A percentile compares a stretch with the other conserved stretches of the same genome.
phyloP scores from a whole-genome alignment of 2,113 vertebrate species.

The Syngnathus typhle region DNA sequence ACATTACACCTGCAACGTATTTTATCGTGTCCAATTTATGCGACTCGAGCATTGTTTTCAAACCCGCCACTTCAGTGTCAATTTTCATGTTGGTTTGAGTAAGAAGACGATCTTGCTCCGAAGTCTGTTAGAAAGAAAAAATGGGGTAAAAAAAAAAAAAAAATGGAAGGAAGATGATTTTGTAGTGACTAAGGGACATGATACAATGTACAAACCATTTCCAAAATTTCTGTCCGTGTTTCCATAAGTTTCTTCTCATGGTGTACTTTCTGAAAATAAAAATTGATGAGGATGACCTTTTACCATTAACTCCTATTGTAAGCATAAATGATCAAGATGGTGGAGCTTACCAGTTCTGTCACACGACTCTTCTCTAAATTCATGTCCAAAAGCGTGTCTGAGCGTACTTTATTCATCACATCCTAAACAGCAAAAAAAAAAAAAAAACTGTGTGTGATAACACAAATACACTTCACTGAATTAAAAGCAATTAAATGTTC shows the following conservation, averaged over 20 bases:
- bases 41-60: constrained; percentile 92
- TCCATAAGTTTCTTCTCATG: constrained; percentile 85
- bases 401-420: constrained; percentile 83
- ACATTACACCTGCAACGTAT: constrained; percentile 89
- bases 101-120: constrained; percentile 83
- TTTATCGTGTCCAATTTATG: constrained; percentile 98
- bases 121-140: constrained; percentile 64
- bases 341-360: constrained; percentile 84
- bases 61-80: constrained; percentile 90
- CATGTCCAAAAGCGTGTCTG: constrained; percentile 82
- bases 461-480: background rate
- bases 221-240: constrained; percentile 81
- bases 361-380: constrained; percentile 86
- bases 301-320: background rate
- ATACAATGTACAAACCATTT: constrained; percentile 77
- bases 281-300: background rate
- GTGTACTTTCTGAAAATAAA: constrained; percentile 73
- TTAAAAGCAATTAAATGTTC: background rate
- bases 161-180: background rate
- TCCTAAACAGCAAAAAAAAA: constrained; percentile 79
- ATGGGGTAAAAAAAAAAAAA: background rate
- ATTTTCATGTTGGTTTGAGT: constrained; percentile 90
- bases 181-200: background rate
- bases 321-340: background rate
- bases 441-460: constrained; percentile 1